Evolutionary conservation across 2,888 invertebrate genomes (phyloP).

Genomic region (Cantharis flavilabris): DNA sequence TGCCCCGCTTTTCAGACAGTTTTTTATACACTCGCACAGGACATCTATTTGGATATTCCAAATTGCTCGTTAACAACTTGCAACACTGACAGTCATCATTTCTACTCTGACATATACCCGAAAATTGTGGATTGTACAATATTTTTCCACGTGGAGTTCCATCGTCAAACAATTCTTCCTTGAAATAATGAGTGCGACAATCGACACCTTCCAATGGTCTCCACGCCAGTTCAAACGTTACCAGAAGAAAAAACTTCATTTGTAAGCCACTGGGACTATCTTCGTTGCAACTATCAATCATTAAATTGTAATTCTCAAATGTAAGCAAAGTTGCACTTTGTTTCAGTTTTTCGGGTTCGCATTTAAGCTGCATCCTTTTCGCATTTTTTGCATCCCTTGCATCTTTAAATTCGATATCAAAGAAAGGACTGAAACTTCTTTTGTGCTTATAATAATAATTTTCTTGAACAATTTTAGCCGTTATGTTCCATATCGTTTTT

Average conservation of each 20-base stretch:
- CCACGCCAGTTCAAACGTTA: not conserved
- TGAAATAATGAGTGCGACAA: not conserved
- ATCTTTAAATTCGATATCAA: not conserved
- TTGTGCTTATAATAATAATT: conserved; percentile 7
- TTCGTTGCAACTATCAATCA: not conserved
- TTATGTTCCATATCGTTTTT: conserved; percentile 29
- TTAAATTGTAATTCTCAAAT: not conserved
- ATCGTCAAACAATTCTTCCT: not conserved
- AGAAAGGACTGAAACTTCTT: not conserved
- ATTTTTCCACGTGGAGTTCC: not conserved
- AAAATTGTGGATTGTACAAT: not conserved
- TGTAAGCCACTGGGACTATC: not conserved
- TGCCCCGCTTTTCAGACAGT: not conserved
- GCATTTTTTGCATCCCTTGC: not conserved
- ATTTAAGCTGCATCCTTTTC: conserved; percentile 7
- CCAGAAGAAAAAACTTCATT: not conserved
- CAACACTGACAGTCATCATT: too few relatives aligned
- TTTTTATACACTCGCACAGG: not conserved
- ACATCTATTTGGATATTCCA: not conserved
- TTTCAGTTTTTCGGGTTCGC: conserved; percentile 23
- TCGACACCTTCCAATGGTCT: not conserved
- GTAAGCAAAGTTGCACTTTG: not conserved
- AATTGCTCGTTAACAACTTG: not conserved
- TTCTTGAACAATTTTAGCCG: conserved; percentile 23
- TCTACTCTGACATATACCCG: not conserved